Percentiles rank a stretch among this genome's conserved stretches.
Evolutionary conservation across 2,797 vertebrate species (phyloP).

Genomic region (Neosilurus mollespiculum): DNA sequence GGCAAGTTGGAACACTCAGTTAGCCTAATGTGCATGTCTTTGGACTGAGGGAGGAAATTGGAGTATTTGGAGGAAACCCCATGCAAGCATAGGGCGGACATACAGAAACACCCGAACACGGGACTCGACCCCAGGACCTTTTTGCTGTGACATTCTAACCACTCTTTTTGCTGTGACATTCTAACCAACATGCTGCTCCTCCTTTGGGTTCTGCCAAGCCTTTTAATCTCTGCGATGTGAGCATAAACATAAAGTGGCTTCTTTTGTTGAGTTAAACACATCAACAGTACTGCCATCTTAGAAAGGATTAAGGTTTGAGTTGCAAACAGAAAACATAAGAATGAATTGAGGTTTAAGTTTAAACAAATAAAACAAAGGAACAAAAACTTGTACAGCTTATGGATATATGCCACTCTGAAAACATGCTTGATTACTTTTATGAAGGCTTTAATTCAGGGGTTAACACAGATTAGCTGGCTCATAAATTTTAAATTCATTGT

Average conservation of each 20-base stretch:
- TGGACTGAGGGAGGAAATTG: no score
- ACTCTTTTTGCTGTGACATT: no score
- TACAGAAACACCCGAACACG: no score
- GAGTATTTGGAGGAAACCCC: no score
- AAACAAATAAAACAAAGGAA: background rate
- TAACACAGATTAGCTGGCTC: background rate
- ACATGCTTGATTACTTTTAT: background rate
- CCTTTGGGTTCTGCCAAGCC: background rate
- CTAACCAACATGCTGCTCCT: no score
- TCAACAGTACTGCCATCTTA: background rate
- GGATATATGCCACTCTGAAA: background rate
- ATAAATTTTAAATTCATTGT: background rate
- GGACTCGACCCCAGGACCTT: no score
- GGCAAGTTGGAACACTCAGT: no score
- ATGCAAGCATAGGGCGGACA: no score
- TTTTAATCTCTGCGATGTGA: background rate
- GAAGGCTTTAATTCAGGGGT: background rate
- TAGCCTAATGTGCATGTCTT: no score
- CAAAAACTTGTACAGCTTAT: background rate
- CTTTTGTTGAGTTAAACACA: background rate
- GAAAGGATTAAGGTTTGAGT: background rate
- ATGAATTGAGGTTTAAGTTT: background rate
- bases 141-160: no score
- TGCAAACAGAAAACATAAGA: background rate
- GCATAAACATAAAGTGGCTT: background rate